Percentiles rank a stretch among this genome's conserved stretches.
Conservation (phyloP, 2,113 vertebrate species). For the Rhipidura dahli region DNA sequence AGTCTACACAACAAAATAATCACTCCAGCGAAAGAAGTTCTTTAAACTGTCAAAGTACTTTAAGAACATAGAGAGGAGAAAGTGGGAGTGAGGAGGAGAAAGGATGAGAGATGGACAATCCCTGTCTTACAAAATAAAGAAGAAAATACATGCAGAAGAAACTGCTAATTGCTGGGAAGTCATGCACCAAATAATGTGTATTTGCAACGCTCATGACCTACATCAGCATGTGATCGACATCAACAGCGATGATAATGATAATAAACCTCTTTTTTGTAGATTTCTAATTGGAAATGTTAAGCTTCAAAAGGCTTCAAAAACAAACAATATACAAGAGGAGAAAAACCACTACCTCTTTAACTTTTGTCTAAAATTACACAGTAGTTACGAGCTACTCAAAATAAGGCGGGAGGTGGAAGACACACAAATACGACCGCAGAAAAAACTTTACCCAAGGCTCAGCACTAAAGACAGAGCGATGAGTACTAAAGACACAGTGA, state of each 20-base stretch:
- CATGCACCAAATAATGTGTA: neutral
- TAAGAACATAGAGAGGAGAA: neutral
- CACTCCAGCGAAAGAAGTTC: neutral
- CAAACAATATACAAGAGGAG: fast-evolving
- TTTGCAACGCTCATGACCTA: neutral
- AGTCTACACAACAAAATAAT: neutral
- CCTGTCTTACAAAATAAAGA: neutral
- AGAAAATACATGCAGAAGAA: neutral
- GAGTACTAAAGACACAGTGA: fast-evolving
- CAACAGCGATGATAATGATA: fast-evolving
- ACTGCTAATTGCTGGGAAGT: neutral
- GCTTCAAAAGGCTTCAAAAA: neutral
- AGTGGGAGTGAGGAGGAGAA: neutral
- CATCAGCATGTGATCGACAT: neutral
- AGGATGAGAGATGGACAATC: neutral
- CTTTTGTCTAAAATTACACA: neutral
- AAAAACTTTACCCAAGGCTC: neutral
- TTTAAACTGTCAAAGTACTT: neutral
- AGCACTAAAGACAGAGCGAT: fast-evolving
- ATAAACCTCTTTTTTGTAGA: neutral
- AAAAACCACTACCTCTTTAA: neutral
- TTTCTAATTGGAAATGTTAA: neutral
- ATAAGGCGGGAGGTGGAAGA: neutral
- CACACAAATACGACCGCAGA: neutral
- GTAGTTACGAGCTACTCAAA: neutral